phyloP scores from a whole-genome alignment of 2,888 invertebrate species.

The Gasteruption jaculator region DNA sequence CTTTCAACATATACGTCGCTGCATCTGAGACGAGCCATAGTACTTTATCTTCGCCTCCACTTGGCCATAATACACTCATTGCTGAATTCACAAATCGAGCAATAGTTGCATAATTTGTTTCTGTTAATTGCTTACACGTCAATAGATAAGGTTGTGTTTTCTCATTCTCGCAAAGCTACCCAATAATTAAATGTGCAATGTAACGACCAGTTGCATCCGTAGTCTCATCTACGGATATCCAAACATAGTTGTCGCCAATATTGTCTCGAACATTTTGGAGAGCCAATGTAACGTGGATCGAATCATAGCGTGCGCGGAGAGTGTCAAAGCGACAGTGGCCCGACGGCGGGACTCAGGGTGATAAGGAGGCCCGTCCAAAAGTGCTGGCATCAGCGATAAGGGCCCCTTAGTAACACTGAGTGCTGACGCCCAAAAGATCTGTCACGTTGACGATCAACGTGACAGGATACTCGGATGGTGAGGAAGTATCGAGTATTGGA shows the following conservation, averaged over 20 bases:
- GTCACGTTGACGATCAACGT: too few relatives aligned
- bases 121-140: constrained; percentile 11
- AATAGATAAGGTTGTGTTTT: constrained; percentile 13
- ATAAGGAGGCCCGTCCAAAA: too few relatives aligned
- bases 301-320: too few relatives aligned
- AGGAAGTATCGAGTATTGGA: too few relatives aligned
- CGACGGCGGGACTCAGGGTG: too few relatives aligned
- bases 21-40: constrained; percentile 11
- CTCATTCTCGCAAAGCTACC: constrained; percentile 10
- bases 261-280: constrained; percentile 18
- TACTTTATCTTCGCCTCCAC: not conserved
- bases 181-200: constrained; percentile 19
- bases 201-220: constrained; percentile 14
- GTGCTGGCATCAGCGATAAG: too few relatives aligned
- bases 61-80: not conserved
- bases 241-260: constrained; percentile 21
- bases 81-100: not conserved
- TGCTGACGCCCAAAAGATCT: too few relatives aligned
- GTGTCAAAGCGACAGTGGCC: too few relatives aligned
- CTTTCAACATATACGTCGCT: constrained; percentile 28
- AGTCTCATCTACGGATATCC: constrained; percentile 25
- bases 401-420: too few relatives aligned
- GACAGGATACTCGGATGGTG: too few relatives aligned
- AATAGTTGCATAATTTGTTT: constrained; percentile 17
- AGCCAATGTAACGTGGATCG: too few relatives aligned